Evolutionary conservation across 2,113 vertebrate species (phyloP).

Genomic region (Psammodynastes pulverulentus): DNA sequence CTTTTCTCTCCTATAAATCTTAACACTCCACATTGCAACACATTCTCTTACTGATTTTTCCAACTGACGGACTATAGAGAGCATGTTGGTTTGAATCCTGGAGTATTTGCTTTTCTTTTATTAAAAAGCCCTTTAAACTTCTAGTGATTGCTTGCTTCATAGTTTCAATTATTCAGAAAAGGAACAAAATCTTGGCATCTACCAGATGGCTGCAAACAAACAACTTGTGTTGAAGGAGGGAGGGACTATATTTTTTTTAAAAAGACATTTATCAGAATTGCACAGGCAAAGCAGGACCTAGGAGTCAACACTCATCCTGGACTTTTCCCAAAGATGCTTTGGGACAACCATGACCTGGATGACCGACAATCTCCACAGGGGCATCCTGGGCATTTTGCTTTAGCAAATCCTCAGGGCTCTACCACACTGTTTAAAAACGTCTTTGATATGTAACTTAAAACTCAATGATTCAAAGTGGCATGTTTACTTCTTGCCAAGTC

Average conservation of each 20-base stretch:
- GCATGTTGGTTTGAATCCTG: neutral
- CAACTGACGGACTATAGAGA: neutral
- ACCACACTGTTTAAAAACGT: neutral
- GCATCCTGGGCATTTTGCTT: neutral
- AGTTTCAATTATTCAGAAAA: neutral
- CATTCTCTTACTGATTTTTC: neutral
- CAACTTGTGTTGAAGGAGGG: neutral
- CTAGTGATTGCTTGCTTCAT: neutral
- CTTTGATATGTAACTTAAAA: neutral
- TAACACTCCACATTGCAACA: neutral
- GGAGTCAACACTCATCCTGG: neutral
- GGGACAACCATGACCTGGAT: too few relatives aligned
- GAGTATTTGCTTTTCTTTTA: neutral
- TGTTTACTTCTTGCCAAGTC: neutral
- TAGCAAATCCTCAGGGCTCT: neutral
- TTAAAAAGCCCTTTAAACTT: neutral
- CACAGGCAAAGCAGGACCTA: neutral
- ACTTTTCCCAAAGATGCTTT: too few relatives aligned
- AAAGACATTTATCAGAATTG: neutral
- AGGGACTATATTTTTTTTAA: neutral
- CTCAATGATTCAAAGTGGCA: neutral
- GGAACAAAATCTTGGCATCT: neutral
- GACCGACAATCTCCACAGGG: too few relatives aligned
- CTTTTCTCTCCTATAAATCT: neutral
- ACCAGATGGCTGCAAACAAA: neutral